phyloP scores from a whole-genome alignment of 2,113 vertebrate species.

The Daubentonia madagascariensis region DNA sequence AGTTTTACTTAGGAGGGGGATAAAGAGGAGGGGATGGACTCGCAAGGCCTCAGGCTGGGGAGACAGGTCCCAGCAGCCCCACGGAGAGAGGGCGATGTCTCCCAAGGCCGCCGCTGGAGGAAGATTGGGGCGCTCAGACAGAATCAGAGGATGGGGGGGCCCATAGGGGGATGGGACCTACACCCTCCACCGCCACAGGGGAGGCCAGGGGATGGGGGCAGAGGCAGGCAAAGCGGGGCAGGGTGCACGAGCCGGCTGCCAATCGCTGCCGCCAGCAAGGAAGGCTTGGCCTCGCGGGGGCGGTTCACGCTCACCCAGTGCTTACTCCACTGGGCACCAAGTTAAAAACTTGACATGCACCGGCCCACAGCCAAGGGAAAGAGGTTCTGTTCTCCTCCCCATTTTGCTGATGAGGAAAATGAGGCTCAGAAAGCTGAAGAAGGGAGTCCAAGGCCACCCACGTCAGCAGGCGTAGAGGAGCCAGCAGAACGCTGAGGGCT shows the following conservation, averaged over 20 bases:
- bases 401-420: background rate
- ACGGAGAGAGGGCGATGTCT: background rate
- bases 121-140: background rate
- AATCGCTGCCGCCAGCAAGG: background rate
- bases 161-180: background rate
- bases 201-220: background rate
- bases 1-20: slow-evolving; percentile 25
- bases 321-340: background rate
- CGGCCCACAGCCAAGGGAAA: fast-evolving
- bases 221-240: too few relatives aligned
- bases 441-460: background rate
- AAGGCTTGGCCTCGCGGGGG: background rate
- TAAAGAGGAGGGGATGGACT: background rate
- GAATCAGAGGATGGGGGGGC: background rate
- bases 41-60: background rate
- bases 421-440: background rate
- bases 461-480: fast-evolving
- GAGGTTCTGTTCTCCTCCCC: background rate
- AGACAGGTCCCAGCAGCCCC: slow-evolving; percentile 27
- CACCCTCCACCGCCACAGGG: background rate
- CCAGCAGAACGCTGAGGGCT: fast-evolving
- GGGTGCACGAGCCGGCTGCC: fast-evolving
- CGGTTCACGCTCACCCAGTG: fast-evolving
- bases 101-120: background rate
- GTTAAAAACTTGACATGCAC: fast-evolving